These are phyloP conservation scores for Apamea monoglypha DNA, from an alignment of 2,888 invertebrate genomes.

Conservation along the genomic window DNA sequence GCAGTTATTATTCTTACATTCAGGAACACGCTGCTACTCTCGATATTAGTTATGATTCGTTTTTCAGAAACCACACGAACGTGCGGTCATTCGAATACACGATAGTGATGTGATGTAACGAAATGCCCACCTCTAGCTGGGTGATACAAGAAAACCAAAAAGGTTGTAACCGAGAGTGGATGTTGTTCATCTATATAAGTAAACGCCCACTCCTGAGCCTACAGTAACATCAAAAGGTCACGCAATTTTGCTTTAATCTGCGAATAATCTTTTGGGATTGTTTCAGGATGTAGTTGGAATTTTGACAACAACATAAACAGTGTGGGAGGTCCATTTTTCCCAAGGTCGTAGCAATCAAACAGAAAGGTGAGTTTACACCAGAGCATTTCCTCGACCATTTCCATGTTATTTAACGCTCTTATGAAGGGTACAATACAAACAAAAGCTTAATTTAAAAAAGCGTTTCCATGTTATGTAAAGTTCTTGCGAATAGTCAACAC, in stretches of 20 bases:
- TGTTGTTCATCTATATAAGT: conserved; percentile 5
- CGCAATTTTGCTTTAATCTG: background rate
- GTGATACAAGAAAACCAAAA: conserved; percentile 1
- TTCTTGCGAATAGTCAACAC: background rate
- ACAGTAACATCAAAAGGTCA: background rate
- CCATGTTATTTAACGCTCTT: background rate
- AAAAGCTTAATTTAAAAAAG: background rate
- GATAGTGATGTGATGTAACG: conserved; percentile 1
- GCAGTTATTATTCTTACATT: background rate
- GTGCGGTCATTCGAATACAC: background rate
- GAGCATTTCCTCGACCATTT: background rate
- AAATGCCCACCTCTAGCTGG: background rate
- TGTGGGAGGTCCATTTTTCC: background rate
- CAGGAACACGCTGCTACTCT: background rate
- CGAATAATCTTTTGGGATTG: background rate
- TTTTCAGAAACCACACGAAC: background rate
- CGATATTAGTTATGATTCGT: background rate
- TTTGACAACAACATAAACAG: background rate
- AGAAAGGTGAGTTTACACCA: background rate
- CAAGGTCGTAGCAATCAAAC: background rate
- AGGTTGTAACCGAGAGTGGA: conserved; percentile 7
- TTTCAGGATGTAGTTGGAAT: background rate
- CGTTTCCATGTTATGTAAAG: background rate
- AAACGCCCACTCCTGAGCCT: conserved; percentile 1
- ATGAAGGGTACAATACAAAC: background rate